Conservation (phyloP, 2,797 vertebrate genomes). For the Paratrypauchen microcephalus region DNA sequence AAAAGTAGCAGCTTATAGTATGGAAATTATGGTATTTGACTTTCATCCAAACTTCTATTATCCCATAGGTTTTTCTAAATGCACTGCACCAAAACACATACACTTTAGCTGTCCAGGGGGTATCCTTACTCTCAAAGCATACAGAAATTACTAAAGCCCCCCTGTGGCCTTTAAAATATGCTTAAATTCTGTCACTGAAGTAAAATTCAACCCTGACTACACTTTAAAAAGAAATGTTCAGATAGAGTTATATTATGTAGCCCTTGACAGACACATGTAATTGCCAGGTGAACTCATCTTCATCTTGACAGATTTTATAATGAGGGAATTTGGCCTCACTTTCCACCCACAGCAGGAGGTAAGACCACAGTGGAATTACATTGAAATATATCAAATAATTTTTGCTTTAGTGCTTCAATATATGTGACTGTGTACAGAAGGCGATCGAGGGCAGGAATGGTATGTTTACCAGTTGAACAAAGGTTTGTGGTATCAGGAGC, state of each 20-base stretch:
- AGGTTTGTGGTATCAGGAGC: too few species aligned
- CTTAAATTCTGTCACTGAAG: neutral
- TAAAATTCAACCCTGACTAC: too few species aligned
- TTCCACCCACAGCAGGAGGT: neutral
- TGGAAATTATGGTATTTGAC: too few species aligned
- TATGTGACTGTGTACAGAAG: neutral
- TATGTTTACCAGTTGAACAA: too few species aligned
- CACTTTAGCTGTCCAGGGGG: neutral
- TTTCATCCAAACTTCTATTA: neutral
- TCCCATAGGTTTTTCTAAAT: neutral
- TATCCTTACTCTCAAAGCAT: neutral
- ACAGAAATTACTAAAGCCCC: neutral
- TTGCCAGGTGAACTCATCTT: constrained; percentile 4
- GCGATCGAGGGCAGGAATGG: too few species aligned
- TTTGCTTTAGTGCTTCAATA: neutral
- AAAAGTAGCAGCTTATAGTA: too few species aligned
- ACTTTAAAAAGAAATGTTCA: neutral
- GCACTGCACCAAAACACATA: neutral
- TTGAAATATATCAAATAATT: neutral
- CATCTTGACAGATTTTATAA: neutral
- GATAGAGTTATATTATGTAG: neutral
- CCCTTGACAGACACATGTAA: neutral
- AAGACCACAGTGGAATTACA: neutral
- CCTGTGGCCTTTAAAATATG: neutral
- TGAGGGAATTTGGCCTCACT: neutral